These are phyloP conservation scores for Microcebus ravelobensis DNA, from an alignment of 2,113 vertebrate genomes.

Conservation along the genomic window DNA sequence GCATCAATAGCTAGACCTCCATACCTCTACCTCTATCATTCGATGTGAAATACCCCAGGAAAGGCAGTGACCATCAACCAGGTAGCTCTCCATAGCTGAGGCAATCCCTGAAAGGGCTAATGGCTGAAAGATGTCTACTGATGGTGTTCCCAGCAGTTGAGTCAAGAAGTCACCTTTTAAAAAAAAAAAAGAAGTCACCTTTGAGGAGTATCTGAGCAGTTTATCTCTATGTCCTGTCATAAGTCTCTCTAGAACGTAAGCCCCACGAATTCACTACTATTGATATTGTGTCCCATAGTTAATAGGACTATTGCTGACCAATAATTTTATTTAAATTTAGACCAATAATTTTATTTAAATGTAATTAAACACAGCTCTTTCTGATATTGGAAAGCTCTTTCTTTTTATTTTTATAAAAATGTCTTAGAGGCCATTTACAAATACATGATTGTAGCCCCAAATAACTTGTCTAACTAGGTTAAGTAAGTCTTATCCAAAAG, in stretches of 20 bases:
- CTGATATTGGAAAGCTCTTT: background rate
- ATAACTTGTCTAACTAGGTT: conserved; percentile 8
- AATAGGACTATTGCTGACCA: background rate
- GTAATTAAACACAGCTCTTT: background rate
- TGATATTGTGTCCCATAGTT: background rate
- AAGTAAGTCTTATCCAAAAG: background rate
- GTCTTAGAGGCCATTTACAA: background rate
- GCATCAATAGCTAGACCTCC: background rate
- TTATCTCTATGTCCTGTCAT: no score
- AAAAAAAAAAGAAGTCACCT: background rate
- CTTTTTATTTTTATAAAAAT: conserved; percentile 24
- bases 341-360: background rate
- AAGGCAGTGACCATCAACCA: background rate
- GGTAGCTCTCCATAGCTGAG: background rate
- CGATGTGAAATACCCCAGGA: no score
- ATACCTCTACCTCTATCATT: background rate
- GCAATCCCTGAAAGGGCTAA: background rate
- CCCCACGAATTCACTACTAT: background rate
- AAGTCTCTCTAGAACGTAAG: background rate
- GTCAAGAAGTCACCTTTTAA: background rate
- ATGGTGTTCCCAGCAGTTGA: background rate
- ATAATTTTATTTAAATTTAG: background rate
- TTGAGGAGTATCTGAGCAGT: background rate
- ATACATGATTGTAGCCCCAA: background rate
- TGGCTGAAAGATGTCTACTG: background rate